phyloP scores from a whole-genome alignment of 2,888 invertebrate species.

The Machimus atricapillus region DNA sequence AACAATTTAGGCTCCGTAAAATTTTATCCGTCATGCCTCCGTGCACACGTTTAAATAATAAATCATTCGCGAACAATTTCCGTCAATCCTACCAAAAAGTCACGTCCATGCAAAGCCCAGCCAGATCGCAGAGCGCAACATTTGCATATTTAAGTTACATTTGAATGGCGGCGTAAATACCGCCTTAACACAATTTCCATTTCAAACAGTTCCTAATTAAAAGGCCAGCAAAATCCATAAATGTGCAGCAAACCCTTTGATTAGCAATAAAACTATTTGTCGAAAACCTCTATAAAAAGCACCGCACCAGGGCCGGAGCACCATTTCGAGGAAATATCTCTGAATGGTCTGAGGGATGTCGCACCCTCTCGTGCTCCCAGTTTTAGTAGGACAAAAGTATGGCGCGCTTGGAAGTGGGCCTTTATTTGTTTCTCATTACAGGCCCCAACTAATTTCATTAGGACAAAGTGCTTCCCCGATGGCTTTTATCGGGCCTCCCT shows the following conservation, averaged over 20 bases:
- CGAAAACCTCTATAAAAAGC: constrained; percentile 5
- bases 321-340: neutral
- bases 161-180: constrained; percentile 16
- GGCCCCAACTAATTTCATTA: constrained; percentile 29
- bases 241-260: constrained; percentile 29
- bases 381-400: neutral
- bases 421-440: constrained; percentile 35
- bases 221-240: constrained; percentile 17
- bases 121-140: neutral
- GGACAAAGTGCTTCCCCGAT: constrained; percentile 22
- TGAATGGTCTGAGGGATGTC: neutral
- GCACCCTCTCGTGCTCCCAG: neutral
- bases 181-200: constrained; percentile 29
- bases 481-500: constrained; percentile 5
- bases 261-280: constrained; percentile 30
- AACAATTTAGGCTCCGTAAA: neutral
- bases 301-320: neutral
- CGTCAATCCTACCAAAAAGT: neutral
- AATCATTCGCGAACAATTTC: neutral
- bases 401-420: neutral
- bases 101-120: neutral
- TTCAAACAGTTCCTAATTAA: constrained; percentile 9
- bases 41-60: neutral
- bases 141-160: constrained; percentile 19
- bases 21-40: neutral